phyloP scores from a whole-genome alignment of 2,113 vertebrate genomes.

The Seriola quinqueradiata region DNA sequence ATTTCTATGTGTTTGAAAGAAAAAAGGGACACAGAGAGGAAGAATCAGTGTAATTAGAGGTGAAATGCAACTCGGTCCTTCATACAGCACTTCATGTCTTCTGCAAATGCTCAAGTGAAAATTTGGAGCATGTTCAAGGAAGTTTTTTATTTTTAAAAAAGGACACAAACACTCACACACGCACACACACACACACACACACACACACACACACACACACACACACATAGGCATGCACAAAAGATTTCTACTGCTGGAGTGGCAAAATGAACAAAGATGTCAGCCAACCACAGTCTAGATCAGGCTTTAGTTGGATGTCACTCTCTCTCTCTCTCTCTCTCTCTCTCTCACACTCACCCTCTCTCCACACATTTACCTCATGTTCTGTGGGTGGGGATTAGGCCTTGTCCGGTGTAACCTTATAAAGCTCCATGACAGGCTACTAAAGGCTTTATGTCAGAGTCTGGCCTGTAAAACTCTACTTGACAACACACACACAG shows the following conservation, averaged over 20 bases:
- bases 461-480: constrained; percentile 47
- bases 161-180: background rate
- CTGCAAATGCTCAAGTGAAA: background rate
- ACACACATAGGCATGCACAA: background rate
- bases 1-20: constrained; percentile 28
- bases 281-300: constrained; percentile 21
- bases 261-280: constrained; percentile 29
- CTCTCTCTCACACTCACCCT: background rate
- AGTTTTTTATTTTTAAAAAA: background rate
- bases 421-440: constrained; percentile 67
- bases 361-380: constrained; percentile 4
- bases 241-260: background rate
- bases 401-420: constrained; percentile 66
- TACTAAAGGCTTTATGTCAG: constrained; percentile 62
- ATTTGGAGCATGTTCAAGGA: background rate
- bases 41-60: constrained; percentile 31
- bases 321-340: background rate
- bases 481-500: constrained; percentile 44
- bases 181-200: background rate
- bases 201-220: background rate
- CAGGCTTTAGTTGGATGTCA: constrained; percentile 6
- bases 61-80: background rate
- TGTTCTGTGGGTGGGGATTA: constrained; percentile 59
- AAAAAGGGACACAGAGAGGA: constrained; percentile 16
- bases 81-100: background rate